Conservation (phyloP, 2,888 invertebrate species). For the Acronicta leporina region DNA sequence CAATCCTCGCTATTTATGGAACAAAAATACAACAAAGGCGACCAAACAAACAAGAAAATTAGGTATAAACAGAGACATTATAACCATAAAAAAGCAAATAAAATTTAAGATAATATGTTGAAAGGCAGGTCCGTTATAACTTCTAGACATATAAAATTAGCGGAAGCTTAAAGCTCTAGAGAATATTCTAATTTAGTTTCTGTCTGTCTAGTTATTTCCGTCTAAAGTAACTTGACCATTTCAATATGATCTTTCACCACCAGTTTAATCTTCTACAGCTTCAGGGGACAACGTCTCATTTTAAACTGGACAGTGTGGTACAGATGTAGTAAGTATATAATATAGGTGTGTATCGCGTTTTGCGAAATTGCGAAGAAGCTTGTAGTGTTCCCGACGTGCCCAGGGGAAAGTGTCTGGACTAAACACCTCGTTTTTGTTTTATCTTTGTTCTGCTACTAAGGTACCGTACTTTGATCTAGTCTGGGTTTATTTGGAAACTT, state of each 20-base stretch:
- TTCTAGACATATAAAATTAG: constrained; percentile 67
- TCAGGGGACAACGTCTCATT: constrained; percentile 62
- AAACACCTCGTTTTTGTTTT: constrained; percentile 78
- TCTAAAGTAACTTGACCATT: constrained; percentile 72
- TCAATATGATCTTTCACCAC: constrained; percentile 63
- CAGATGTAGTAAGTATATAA: constrained; percentile 68
- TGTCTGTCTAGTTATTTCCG: constrained; percentile 84
- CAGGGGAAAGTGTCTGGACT: constrained; percentile 83
- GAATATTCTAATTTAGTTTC: constrained; percentile 84
- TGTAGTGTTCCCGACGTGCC: constrained; percentile 70
- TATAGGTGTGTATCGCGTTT: constrained; percentile 76
- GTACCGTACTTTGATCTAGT: constrained; percentile 59
- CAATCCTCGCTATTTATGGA: background rate
- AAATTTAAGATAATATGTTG: constrained; percentile 1
- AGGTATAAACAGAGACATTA: background rate
- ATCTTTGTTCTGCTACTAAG: constrained; percentile 64
- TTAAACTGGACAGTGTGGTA: constrained; percentile 69
- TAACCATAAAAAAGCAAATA: background rate
- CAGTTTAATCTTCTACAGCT: constrained; percentile 58
- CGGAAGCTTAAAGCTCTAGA: constrained; percentile 77
- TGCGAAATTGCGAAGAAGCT: constrained; percentile 85
- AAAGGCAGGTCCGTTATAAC: constrained; percentile 38
- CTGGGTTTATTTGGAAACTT: constrained; percentile 26
- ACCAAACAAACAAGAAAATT: background rate
- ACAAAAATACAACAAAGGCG: background rate